Base-by-base conservation (phyloP, 1,140 invertebrate species). In the Sminthurides bifidus region DNA sequence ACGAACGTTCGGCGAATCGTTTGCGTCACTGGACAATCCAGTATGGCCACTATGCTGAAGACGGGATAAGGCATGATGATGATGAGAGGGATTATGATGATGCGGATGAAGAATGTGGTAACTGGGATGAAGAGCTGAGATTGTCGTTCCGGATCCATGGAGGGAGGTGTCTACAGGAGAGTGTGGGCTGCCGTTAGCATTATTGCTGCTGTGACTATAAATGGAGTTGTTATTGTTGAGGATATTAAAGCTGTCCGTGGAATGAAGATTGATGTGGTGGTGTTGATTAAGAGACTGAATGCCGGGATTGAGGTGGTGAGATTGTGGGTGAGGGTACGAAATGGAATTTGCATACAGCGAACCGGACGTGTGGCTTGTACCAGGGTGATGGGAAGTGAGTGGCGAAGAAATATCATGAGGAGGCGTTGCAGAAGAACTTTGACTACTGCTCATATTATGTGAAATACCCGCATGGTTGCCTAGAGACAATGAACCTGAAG, bases 361-460 rank as follows among this genome's bases (percentile, higher is more conserved):
- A n/a, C 40, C 31, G 6, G 33, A 10, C 1, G 23, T 30, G 3
- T 31, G 3, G 27, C 48, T 33, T 3, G 54, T 27, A 41, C 50
- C 23, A 31, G 46, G 58, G 31, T 59, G 58, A 41, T 52, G 49
- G 14, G 53, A 41, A 24, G 27, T 27, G 29, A 55, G 31, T 43
- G 23, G 40, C 6, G 8, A 38, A 3, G 3, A 52, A 21, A 24
- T 38, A 21, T 57, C 48, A 43, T 51, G 38, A 44, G 45, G 31
- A 35, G 23, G 49, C 2, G 45, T 8, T 12, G 41, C 12, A 8
- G 44, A 49, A 19, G 57, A 30, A 2, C 52, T 38, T 37, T 44
- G 48, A 45, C 15, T 40, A 17, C 29, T 37, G 17, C n/a, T 15
- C 17, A 40, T 26, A 49, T 31, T 43, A 30, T 40, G 46, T 14